Evolutionary conservation across 2,113 vertebrate genomes (phyloP).

Genomic region (Thamnaconus septentrionalis): DNA sequence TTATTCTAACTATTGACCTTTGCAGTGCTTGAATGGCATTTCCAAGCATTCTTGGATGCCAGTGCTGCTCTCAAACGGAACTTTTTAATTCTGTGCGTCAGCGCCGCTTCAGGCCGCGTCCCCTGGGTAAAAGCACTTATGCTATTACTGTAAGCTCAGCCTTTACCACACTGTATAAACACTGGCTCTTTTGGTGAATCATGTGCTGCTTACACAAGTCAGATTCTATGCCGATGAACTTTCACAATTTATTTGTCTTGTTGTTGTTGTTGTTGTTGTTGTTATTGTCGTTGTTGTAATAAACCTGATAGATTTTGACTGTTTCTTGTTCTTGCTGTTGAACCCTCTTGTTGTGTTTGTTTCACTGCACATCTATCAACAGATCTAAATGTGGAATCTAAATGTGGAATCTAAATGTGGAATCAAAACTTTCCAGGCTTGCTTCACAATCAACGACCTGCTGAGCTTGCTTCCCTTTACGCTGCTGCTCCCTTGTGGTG

Average conservation of each 20-base stretch:
- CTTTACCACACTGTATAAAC: conserved; percentile 19
- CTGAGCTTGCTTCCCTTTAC: conserved; percentile 66
- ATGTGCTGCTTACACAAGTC: background rate
- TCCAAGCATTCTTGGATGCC: conserved; percentile 70
- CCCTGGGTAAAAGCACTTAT: conserved; percentile 58
- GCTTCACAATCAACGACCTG: conserved; percentile 1
- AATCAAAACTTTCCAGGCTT: no score
- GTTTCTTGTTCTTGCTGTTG: no score
- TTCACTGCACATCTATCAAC: background rate
- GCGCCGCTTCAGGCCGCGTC: conserved; percentile 69
- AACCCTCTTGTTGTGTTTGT: background rate
- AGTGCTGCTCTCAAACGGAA: conserved; percentile 68
- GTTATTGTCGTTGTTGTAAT: no score
- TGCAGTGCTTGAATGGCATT: conserved; percentile 76
- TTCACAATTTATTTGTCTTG: no score
- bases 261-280: no score
- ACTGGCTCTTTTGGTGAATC: background rate
- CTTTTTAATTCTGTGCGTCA: conserved; percentile 74
- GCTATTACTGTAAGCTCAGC: conserved; percentile 48
- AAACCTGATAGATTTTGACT: no score
- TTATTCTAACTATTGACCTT: conserved; percentile 85
- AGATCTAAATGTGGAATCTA: no score
- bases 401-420: no score
- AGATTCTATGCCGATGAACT: no score
- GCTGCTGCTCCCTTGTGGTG: conserved; percentile 91